Conservation (phyloP, 2,113 vertebrate species). For the Rhombomys opimus region DNA sequence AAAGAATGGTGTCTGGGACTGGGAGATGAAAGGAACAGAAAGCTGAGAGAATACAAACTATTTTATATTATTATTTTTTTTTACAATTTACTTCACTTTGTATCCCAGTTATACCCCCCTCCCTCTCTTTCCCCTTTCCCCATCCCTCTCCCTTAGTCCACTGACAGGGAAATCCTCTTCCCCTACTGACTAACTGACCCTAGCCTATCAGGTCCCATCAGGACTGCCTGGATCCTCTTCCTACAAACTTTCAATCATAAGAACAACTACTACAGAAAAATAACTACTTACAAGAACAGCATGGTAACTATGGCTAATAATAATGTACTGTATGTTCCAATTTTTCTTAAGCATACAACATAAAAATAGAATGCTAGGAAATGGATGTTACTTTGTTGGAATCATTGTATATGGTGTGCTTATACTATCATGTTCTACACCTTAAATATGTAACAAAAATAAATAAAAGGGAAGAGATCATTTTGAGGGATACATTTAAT, state of each 20-base stretch:
- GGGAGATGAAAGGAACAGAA: not conserved
- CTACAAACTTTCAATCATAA: not conserved
- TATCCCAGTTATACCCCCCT: too few species aligned
- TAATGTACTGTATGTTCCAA: not conserved
- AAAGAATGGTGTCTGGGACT: not conserved
- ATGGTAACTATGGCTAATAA: not conserved
- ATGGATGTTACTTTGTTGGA: not conserved
- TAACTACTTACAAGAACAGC: not conserved
- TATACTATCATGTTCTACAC: not conserved
- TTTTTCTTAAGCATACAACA: not conserved
- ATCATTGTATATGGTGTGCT: not conserved
- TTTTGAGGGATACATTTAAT: not conserved
- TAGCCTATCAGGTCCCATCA: too few species aligned
- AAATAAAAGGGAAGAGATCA: not conserved
- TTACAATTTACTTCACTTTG: too few species aligned
- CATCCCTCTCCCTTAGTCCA: too few species aligned
- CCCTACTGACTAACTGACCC: too few species aligned
- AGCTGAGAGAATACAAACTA: not conserved
- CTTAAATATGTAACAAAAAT: not conserved
- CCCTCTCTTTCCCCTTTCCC: too few species aligned
- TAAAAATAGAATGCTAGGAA: not conserved
- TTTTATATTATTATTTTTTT: too few species aligned
- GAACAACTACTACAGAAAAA: not conserved
- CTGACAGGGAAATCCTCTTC: too few species aligned
- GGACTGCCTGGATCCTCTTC: too few species aligned